Evolutionary conservation across 2,113 vertebrate genomes (phyloP).

Genomic region (Typhlomys cinereus): DNA sequence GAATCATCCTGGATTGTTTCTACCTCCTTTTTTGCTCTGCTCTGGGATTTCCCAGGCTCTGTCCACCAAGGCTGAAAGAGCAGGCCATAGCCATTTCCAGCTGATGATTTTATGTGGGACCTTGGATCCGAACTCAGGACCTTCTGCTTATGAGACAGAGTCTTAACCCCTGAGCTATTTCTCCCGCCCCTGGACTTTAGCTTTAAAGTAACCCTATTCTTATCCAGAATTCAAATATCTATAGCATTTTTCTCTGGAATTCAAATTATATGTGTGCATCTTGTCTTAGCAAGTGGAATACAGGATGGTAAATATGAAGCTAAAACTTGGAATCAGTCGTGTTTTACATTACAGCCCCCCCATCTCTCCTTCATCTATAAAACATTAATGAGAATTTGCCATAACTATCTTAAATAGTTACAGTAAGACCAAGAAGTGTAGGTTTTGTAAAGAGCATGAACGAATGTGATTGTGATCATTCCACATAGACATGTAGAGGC

Average conservation of each 20-base stretch:
- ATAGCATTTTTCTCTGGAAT: too few relatives aligned
- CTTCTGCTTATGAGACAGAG: too few relatives aligned
- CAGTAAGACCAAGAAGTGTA: not conserved
- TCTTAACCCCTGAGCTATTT: too few relatives aligned
- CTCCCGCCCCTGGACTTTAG: slow-evolving; percentile 32
- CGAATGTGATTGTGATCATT: not conserved
- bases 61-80: too few relatives aligned
- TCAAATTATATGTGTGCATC: not conserved
- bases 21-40: too few relatives aligned
- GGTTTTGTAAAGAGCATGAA: not conserved
- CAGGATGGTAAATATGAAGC: not conserved
- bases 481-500: not conserved
- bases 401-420: not conserved
- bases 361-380: not conserved
- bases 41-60: too few relatives aligned
- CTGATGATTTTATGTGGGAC: too few relatives aligned
- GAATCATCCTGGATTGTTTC: too few relatives aligned
- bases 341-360: not conserved
- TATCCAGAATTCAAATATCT: not conserved
- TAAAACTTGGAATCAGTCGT: not conserved
- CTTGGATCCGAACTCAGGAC: too few relatives aligned
- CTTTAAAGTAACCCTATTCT: slow-evolving; percentile 27
- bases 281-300: slow-evolving; percentile 50
- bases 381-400: not conserved
- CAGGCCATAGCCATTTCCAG: too few relatives aligned